Conservation (phyloP, 2,888 invertebrate genomes). For the Thera britannica region DNA sequence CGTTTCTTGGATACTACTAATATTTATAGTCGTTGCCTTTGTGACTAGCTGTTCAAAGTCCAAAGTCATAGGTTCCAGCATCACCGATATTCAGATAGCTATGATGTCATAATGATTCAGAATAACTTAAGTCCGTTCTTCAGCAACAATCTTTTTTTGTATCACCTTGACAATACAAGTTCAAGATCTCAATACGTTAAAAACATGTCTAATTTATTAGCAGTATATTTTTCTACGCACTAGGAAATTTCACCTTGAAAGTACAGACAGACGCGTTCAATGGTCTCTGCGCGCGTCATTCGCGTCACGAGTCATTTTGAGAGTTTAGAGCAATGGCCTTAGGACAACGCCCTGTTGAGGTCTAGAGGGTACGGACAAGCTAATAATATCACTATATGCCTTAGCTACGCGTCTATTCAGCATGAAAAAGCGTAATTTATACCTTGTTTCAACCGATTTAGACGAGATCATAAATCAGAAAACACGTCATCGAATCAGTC, state of each 20-base stretch:
- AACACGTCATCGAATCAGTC: too few relatives aligned
- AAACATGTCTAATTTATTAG: background rate
- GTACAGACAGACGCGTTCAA: conserved; percentile 15
- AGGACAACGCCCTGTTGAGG: conserved; percentile 20
- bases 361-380: conserved; percentile 11
- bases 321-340: conserved; percentile 28
- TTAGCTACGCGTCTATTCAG: background rate
- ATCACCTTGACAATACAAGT: conserved; percentile 2
- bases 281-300: conserved; percentile 28
- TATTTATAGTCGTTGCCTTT: background rate
- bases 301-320: conserved; percentile 19
- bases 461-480: too few relatives aligned
- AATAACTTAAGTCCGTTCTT: background rate
- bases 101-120: background rate
- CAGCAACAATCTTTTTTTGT: background rate
- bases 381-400: background rate
- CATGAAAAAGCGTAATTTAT: too few relatives aligned
- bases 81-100: background rate
- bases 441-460: too few relatives aligned
- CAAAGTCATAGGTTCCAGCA: background rate
- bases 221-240: background rate
- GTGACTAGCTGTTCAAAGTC: background rate
- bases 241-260: conserved; percentile 26
- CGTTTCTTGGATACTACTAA: background rate
- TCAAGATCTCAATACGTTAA: conserved; percentile 3